These are phyloP conservation scores for Cataglyphis hispanica DNA, from an alignment of 1,140 invertebrate genomes.

Conservation along the genomic window DNA sequence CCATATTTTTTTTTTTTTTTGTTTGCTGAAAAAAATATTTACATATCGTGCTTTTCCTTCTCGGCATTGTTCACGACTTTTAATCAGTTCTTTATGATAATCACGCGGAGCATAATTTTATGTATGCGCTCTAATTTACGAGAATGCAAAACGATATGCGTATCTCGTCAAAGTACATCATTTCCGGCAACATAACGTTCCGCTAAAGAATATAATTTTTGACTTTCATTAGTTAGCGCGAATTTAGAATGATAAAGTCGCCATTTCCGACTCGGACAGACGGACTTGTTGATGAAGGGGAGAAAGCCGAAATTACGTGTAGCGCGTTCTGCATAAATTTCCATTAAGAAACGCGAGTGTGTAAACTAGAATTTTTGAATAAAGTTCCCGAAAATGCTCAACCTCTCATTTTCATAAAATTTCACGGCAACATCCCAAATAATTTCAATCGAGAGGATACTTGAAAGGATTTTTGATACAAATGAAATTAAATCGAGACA, in stretches of 20 bases:
- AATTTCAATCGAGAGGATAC: not conserved
- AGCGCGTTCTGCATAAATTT: conserved; percentile 57
- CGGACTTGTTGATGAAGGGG: conserved; percentile 60
- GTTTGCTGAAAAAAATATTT: not conserved
- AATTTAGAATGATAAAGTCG: conserved; percentile 61
- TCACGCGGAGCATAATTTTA: conserved; percentile 49
- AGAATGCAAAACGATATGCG: conserved; percentile 12
- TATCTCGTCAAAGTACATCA: conserved; percentile 25
- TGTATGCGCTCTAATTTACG: conserved; percentile 23
- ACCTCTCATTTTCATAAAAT: conserved; percentile 16
- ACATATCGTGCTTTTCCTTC: not conserved
- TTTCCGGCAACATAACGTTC: conserved; percentile 18
- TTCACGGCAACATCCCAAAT: conserved; percentile 4
- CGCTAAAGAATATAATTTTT: conserved; percentile 55
- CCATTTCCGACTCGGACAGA: conserved; percentile 60
- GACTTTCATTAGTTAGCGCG: conserved; percentile 48
- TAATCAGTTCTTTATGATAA: conserved; percentile 60
- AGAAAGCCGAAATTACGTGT: conserved; percentile 56
- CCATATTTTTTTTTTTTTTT: not conserved
- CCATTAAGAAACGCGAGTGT: conserved; percentile 54
- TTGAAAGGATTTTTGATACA: not conserved
- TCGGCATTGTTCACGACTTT: not conserved
- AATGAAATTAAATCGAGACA: not conserved
- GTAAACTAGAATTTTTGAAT: conserved; percentile 62
- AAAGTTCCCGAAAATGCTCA: conserved; percentile 42